A percentile compares a stretch with the other conserved stretches of the same genome.
Evolutionary conservation across 2,797 vertebrate genomes (phyloP).

Genomic region (Menidia menidia): DNA sequence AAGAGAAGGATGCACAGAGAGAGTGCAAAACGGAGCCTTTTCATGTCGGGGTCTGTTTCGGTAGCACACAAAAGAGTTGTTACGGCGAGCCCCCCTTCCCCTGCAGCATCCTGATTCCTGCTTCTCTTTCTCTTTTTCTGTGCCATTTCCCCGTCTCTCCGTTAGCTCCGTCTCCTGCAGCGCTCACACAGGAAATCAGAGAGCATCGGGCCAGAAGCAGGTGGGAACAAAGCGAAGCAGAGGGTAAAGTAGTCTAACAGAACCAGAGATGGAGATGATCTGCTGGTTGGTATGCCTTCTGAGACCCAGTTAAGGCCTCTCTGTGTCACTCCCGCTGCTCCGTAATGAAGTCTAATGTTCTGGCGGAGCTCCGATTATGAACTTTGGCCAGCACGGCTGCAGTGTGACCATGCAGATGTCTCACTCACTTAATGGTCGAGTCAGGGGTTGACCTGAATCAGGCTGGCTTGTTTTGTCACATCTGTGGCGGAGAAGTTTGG

Average conservation of each 20-base stretch:
- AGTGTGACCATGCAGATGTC: constrained; percentile 37
- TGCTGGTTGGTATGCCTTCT: constrained; percentile 27
- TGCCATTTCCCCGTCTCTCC: constrained; percentile 1
- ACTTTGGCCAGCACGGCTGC: constrained; percentile 43
- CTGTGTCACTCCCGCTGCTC: constrained; percentile 27
- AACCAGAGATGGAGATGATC: constrained; percentile 40
- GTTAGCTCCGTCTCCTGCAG: constrained; percentile 8
- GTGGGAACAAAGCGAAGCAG: constrained; percentile 24
- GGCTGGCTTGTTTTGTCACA: background rate
- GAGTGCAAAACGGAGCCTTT: constrained; percentile 45
- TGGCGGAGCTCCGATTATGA: constrained; percentile 31
- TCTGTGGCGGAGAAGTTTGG: constrained; percentile 15
- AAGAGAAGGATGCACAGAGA: constrained; percentile 28
- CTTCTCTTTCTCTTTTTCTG: background rate
- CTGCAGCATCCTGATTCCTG: constrained; percentile 9
- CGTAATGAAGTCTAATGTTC: constrained; percentile 54
- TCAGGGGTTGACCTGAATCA: background rate
- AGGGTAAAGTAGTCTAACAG: constrained; percentile 42
- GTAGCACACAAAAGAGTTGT: constrained; percentile 37
- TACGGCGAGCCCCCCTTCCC: constrained; percentile 27
- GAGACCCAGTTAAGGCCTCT: constrained; percentile 32
- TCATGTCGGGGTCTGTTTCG: constrained; percentile 40
- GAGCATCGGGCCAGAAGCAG: constrained; percentile 15
- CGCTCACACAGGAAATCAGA: constrained; percentile 28
- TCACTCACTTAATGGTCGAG: constrained; percentile 52